Base-by-base conservation (phyloP, 2,797 vertebrate species). In the Amblyraja radiata region DNA sequence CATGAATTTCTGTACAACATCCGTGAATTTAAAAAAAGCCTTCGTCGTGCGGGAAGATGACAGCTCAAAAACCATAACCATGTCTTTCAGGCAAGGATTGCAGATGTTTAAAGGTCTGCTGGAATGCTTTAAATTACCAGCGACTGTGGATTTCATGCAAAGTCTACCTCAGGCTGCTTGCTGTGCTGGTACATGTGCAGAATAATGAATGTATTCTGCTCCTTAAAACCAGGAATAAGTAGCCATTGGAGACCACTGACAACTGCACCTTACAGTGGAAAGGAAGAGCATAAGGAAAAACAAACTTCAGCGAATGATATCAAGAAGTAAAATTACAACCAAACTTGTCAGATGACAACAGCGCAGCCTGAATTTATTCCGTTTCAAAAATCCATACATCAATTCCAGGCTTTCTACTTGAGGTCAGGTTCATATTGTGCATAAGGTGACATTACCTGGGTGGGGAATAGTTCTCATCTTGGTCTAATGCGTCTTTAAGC, bases 31-130 rank as follows among this genome's bases (percentile, higher is more conserved):
- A 4, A 2, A 32, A 88, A n/a, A 88, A 68, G 5, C 84, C 9
- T 36, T 88, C n/a, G 65, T n/a, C 2, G 61, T 65, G 84, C 14
- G 9, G 1, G 14, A 32, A 32, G n/a, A n/a, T 88, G 84, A 88
- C 84, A 88, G n/a, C n/a, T 68, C n/a, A 21, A 65, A 54, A 65
- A 88, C 21, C 21, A 9, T 83, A 83, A 83, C 80, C 80, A 83
- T 32, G 61, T n/a, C 61, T 88, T 88, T 88, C 61, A 65, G 61
- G 14, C 84, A 88, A 32, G 61, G 32, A 18, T 54, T 74, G 23
- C 71, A 25, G 71, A n/a, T 65, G 58, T 63, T 86, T 86, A 86
- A 86, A 63, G 61, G 83, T 11, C 83, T 86, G 83, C 28, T 63
- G 83, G 54, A 88, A 32, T 73, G n/a, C 28, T 32, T 88, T 32